Evolutionary conservation across 2,888 invertebrate species (phyloP), one percentile per base, ranked within the genome.

Genomic region (Aplocera efformata): DNA sequence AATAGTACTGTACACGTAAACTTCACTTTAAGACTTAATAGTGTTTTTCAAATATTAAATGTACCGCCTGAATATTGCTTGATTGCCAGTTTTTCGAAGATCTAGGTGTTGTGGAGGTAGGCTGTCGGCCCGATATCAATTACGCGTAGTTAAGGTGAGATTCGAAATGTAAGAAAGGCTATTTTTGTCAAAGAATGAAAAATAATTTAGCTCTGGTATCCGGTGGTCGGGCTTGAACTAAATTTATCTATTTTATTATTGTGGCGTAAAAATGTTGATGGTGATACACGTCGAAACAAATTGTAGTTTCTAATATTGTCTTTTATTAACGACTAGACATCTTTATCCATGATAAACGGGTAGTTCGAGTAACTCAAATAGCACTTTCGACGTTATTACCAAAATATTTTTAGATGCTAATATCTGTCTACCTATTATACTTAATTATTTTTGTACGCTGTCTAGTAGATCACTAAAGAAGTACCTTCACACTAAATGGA

Each of bases 151-250:
- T 78, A 74, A 74, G 70, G 70, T 65, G 67, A 64, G 67, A 71
- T 53, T 75, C 71, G 67, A 59, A 56, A 69, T 62, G 64, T 77
- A 79, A 81, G 77, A 73, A 67, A 81, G 71, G 80, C 75, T 88
- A 88, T 86, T 88, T 88, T 88, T 88, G 79, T 79, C 84, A 86
- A 78, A 67, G 72, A 72, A 67, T 70, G 66, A 67, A 70, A 79
- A 67, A 68, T 74, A 68, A 68, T 67, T 66, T 70, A 70, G 76
- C 79, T 80, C 72, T 72, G 77, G 66, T 64, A 63, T 65, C 78
- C 84, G 86, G 85, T 82, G 85, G 84, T 81, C 82, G 69, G 58
- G 59, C 67, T 60, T 55, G 71, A 62, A 48, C 44, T 48, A 49
- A 49, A 48, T 52, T 45, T 20, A 29, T 40, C 24, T 40, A 40